Evolutionary conservation across 2,888 invertebrate genomes (phyloP).

Genomic region (Diaphora mendica): DNA sequence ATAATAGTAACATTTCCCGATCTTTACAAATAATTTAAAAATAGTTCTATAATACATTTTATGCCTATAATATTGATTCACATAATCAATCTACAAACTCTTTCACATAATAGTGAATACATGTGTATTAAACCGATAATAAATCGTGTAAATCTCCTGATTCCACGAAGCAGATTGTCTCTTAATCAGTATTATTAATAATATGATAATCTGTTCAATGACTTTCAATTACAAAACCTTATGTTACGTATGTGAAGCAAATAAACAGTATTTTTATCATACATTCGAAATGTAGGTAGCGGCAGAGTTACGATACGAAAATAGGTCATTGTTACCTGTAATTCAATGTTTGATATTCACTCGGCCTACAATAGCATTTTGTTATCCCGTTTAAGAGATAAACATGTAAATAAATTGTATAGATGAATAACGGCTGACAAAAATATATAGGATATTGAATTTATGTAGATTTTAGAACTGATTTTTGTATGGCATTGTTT

Average conservation of each 20-base stretch:
- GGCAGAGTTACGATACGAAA: constrained; percentile 49
- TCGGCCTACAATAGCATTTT: constrained; percentile 28
- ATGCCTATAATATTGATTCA: not conserved
- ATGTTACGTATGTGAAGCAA: constrained; percentile 17
- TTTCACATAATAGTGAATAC: not conserved
- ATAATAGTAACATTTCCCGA: not conserved
- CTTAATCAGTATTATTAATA: not conserved
- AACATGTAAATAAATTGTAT: constrained; percentile 18
- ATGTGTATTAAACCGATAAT: constrained; percentile 1
- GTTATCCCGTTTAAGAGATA: constrained; percentile 27
- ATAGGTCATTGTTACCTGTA: constrained; percentile 56
- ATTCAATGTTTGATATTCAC: constrained; percentile 32
- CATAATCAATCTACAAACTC: not conserved
- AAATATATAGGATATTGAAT: not conserved
- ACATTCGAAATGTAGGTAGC: constrained; percentile 60
- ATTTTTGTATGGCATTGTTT: not conserved
- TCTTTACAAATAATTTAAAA: not conserved
- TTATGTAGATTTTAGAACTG: not conserved
- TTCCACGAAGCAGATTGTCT: constrained; percentile 9
- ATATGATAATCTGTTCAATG: constrained; percentile 21
- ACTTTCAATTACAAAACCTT: constrained; percentile 22
- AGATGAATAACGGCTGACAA: not conserved
- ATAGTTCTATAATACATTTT: not conserved
- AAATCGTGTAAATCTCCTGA: not conserved
- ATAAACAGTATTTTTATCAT: constrained; percentile 39